Base-by-base conservation (phyloP, 2,113 vertebrate genomes). In the Coregonus clupeaformis region DNA sequence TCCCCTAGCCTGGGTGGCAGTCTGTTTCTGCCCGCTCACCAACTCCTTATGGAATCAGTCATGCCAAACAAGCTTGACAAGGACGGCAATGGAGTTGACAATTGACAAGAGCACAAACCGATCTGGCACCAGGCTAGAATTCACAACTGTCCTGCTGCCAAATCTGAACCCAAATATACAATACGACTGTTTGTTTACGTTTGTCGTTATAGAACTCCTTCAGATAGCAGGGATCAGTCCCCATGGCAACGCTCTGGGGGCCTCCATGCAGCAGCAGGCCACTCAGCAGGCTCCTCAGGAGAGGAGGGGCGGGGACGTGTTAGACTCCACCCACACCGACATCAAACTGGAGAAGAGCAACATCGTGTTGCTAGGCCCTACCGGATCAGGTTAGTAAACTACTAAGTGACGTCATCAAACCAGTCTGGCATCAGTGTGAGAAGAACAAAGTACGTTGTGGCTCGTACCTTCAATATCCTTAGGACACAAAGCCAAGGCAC, bases 311-410 rank as follows among this genome's bases (percentile, higher is more conserved):
- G 96, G 97, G 3, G 97, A 98, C 79, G 94, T 99, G n/a, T 86
- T 99, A 82, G 97, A 99, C 91, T 97, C 95, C 29, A 78, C 92
- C 67, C 94, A 95, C 13, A 90, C 93, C 22, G 96, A 98, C 60
- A 99, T 99, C 81, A 98, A 96, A 90, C 94, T 99, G 89, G 97
- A 99, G 90, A 99, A 99, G 90, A 98, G 97, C 92, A 99, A 99
- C 88, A 97, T 99, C 86, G 93, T 99, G 89, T 94, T 99, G 77
- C 94, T 99, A 68, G 97, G 97, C 89, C 97, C 97, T 83, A 99
- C 97, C 81, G 97, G 97, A 84, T 99, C 97, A 93, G 97, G 97
- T 97, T 84, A 76, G 90, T 42, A 42, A 2, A 12, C 73, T 13
- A 73, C 32, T 14, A n/a, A 22, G 11, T 70, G 32, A 36, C 0